Evolutionary conservation across 2,113 vertebrate genomes (phyloP).

Genomic region (Marcusenius ussheri): DNA sequence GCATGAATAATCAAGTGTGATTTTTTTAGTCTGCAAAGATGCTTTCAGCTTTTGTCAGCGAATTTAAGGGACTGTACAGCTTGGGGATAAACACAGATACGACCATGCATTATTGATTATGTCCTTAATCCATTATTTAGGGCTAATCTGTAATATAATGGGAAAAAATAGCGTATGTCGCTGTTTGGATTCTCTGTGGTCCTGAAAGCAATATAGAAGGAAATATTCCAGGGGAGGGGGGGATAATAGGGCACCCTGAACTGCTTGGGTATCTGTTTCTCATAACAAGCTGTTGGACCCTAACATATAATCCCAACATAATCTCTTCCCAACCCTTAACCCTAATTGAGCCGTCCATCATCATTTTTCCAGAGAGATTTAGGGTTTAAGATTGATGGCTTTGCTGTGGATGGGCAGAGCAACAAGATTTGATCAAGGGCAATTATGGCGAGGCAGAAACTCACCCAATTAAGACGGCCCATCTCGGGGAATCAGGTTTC

Average conservation of each 20-base stretch:
- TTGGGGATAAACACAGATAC: slow-evolving; percentile 11
- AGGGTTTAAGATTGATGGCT: neutral
- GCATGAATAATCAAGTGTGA: slow-evolving; percentile 20
- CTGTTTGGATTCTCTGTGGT: slow-evolving; percentile 15
- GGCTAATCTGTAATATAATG: slow-evolving; percentile 29
- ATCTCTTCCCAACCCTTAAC: neutral
- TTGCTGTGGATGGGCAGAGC: neutral
- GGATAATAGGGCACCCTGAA: neutral
- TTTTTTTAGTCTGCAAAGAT: slow-evolving; percentile 18
- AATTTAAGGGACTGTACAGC: slow-evolving; percentile 20
- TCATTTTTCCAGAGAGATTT: neutral
- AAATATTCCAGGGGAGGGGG: neutral
- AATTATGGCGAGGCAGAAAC: neutral
- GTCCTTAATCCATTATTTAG: slow-evolving; percentile 35
- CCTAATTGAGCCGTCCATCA: neutral
- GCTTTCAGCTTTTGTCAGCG: slow-evolving; percentile 27
- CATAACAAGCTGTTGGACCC: neutral
- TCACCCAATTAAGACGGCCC: neutral
- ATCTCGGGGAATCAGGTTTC: neutral
- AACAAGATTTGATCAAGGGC: neutral
- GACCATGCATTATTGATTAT: slow-evolving; percentile 35
- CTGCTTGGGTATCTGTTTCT: neutral
- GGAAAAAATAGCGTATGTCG: slow-evolving; percentile 17
- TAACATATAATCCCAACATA: neutral
- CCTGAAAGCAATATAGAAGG: neutral